phyloP scores from a whole-genome alignment of 1,140 invertebrate genomes.

The Eciton burchellii region DNA sequence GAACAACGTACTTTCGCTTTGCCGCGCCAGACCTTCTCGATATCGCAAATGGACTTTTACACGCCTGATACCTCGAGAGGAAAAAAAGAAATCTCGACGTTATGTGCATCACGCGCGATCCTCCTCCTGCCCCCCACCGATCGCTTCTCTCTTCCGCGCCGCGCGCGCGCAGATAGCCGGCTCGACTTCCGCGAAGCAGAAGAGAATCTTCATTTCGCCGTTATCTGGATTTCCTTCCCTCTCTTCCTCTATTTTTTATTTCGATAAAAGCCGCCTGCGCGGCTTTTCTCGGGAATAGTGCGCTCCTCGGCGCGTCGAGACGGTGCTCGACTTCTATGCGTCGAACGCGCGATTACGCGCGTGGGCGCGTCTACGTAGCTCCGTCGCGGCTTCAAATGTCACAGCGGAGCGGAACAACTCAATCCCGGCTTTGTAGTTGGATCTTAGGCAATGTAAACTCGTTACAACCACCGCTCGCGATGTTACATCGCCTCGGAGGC shows the following conservation, averaged over 20 bases:
- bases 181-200: not conserved
- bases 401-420: slow-evolving; percentile 42
- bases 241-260: too few species aligned
- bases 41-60: not conserved
- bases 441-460: slow-evolving; percentile 54
- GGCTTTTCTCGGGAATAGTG: not conserved
- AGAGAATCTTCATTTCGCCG: not conserved
- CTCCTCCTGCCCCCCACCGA: not conserved
- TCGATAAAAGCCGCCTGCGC: too few species aligned
- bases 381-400: slow-evolving; percentile 31
- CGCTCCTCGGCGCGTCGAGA: not conserved
- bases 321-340: not conserved
- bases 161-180: not conserved
- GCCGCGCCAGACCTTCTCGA: not conserved
- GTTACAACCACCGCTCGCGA: slow-evolving; percentile 43
- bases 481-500: slow-evolving; percentile 36
- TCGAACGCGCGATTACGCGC: slow-evolving; percentile 17
- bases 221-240: too few species aligned
- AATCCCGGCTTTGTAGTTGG: slow-evolving; percentile 51
- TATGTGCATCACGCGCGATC: not conserved
- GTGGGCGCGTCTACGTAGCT: slow-evolving; percentile 12
- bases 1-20: not conserved
- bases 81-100: not conserved
- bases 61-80: not conserved
- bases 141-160: not conserved